These are phyloP conservation scores for Rhimphoctona megacephalus DNA, from an alignment of 2,888 invertebrate genomes.

Conservation along the genomic window DNA sequence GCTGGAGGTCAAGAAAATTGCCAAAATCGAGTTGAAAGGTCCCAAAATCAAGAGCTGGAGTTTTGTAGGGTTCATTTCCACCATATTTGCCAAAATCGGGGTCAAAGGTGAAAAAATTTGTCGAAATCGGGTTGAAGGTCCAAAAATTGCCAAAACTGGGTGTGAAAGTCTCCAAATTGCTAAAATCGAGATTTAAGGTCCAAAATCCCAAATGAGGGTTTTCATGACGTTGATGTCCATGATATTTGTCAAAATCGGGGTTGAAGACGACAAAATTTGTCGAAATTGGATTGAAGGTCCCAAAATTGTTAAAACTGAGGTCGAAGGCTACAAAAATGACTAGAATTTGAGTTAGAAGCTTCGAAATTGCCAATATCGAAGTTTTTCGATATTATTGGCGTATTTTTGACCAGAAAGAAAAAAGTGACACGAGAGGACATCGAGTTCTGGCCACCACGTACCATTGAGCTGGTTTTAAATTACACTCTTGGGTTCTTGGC, in stretches of 20 bases:
- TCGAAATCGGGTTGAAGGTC: neutral
- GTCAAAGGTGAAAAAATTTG: no score
- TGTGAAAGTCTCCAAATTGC: no score
- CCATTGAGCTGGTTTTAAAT: constrained; percentile 32
- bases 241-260: no score
- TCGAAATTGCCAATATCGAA: neutral
- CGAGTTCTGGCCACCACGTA: constrained; percentile 1
- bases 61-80: no score
- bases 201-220: no score
- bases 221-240: no score
- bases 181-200: no score
- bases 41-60: no score
- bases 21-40: neutral
- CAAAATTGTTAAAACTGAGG: neutral
- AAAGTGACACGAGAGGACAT: neutral
- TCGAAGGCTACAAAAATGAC: neutral
- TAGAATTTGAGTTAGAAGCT: neutral
- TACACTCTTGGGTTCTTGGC: constrained; percentile 11
- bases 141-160: neutral
- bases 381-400: neutral
- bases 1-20: neutral
- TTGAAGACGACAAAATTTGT: neutral
- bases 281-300: no score
- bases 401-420: neutral
- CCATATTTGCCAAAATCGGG: neutral